phyloP scores from a whole-genome alignment of 2,113 vertebrate genomes.

The Hydrolagus affinis region DNA sequence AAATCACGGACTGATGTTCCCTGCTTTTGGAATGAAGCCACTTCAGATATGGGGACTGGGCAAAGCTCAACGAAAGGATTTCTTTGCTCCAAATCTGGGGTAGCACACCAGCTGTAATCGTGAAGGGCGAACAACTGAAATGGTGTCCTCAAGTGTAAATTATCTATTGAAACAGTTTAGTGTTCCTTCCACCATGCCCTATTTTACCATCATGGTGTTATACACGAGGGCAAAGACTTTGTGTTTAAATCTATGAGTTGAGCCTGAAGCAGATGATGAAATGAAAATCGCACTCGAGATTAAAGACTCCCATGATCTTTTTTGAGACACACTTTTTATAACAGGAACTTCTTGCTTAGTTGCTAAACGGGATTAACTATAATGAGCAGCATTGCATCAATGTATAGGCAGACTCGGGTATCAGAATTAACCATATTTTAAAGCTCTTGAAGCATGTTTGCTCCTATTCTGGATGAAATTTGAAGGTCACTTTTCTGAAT shows the following conservation, averaged over 20 bases:
- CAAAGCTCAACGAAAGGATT: too few species aligned
- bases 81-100: too few species aligned
- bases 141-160: too few species aligned
- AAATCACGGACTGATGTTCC: too few species aligned
- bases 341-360: background rate
- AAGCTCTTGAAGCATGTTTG: background rate
- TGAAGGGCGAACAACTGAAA: too few species aligned
- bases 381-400: background rate
- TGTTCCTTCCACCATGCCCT: background rate
- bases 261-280: background rate
- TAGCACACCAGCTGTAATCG: too few species aligned
- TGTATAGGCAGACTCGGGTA: background rate
- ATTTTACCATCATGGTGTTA: background rate
- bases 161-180: background rate
- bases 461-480: background rate
- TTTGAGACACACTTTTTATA: background rate
- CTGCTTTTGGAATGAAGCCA: too few species aligned
- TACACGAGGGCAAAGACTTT: background rate
- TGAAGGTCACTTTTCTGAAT: too few species aligned
- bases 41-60: too few species aligned
- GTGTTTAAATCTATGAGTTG: background rate
- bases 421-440: background rate
- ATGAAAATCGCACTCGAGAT: too few species aligned
- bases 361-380: background rate
- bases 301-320: background rate